Evolutionary conservation across 30 jellyfish, hydroid and myxozoan species (phyloP).

Genomic region (Aurelia coerulea): DNA sequence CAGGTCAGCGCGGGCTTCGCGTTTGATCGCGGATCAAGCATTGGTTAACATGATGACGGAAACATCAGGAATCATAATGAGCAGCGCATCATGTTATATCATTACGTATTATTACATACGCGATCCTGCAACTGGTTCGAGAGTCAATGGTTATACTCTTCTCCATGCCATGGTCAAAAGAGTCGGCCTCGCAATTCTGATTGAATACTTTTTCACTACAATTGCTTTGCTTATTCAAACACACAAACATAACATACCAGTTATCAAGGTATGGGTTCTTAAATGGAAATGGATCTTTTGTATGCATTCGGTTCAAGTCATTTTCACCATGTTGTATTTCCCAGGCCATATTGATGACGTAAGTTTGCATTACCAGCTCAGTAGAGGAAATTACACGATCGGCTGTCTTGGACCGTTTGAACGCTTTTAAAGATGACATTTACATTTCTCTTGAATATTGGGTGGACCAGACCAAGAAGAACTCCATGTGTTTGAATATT

Average conservation of each 20-base stretch:
- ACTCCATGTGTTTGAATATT: no score
- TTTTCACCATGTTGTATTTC: neutral
- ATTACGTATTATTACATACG: conserved; percentile 7
- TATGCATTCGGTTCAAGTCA: conserved; percentile 10
- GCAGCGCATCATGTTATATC: conserved; percentile 20
- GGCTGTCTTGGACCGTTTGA: conserved; percentile 7
- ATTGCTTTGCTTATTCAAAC: conserved; percentile 19
- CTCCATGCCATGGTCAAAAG: neutral
- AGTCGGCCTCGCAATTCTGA: conserved; percentile 8
- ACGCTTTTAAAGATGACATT: neutral
- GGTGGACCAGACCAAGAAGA: no score
- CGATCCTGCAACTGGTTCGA: conserved; percentile 5
- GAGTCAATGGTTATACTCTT: conserved; percentile 11
- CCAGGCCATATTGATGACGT: neutral
- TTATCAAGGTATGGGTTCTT: conserved; percentile 5
- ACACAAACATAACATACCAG: neutral
- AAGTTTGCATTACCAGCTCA: neutral
- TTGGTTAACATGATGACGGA: conserved; percentile 26
- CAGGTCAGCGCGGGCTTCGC: neutral
- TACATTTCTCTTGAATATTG: no score
- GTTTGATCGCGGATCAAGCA: conserved; percentile 25
- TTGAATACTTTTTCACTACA: conserved; percentile 11
- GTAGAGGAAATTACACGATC: neutral
- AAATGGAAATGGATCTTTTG: conserved; percentile 27
- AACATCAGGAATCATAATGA: conserved; percentile 18